These are phyloP conservation scores for Berghia stephanieae DNA, from an alignment of 1,140 invertebrate genomes.

Conservation along the genomic window DNA sequence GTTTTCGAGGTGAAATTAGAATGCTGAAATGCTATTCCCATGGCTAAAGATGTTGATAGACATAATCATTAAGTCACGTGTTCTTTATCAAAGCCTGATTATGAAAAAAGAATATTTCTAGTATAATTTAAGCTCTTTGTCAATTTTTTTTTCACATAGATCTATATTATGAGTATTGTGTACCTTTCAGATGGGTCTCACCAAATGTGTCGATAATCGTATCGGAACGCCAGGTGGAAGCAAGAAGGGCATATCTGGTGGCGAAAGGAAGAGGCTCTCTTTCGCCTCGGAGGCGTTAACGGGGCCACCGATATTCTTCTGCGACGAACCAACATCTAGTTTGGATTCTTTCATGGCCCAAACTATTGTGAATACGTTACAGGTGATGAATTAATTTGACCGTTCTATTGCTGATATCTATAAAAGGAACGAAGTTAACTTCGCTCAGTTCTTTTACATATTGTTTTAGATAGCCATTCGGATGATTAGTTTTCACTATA, in stretches of 20 bases:
- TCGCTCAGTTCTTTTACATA: no score
- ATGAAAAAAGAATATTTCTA: background rate
- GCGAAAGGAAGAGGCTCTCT: slow-evolving; percentile 92
- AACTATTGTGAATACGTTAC: slow-evolving; percentile 86
- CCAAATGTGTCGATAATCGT: slow-evolving; percentile 82
- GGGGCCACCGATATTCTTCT: slow-evolving; percentile 91
- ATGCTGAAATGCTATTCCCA: no score
- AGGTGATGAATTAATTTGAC: no score
- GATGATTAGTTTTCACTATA: no score
- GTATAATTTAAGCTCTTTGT: background rate
- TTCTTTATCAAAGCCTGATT: background rate
- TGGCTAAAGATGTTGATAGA: no score
- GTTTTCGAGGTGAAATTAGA: no score
- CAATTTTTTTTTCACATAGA: background rate
- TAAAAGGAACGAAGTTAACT: no score
- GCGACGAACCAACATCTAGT: slow-evolving; percentile 95
- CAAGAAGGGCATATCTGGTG: slow-evolving; percentile 89
- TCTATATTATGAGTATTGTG: no score
- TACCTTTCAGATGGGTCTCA: slow-evolving; percentile 84
- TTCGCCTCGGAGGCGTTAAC: slow-evolving; percentile 97
- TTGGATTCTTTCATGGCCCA: slow-evolving; percentile 91
- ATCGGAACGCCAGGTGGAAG: slow-evolving; percentile 74
- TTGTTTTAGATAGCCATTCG: no score
- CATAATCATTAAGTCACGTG: no score
- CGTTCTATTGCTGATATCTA: no score